These are phyloP conservation scores for Drosophila biarmipes DNA, from an alignment of 1,140 invertebrate genomes.

Conservation along the genomic window DNA sequence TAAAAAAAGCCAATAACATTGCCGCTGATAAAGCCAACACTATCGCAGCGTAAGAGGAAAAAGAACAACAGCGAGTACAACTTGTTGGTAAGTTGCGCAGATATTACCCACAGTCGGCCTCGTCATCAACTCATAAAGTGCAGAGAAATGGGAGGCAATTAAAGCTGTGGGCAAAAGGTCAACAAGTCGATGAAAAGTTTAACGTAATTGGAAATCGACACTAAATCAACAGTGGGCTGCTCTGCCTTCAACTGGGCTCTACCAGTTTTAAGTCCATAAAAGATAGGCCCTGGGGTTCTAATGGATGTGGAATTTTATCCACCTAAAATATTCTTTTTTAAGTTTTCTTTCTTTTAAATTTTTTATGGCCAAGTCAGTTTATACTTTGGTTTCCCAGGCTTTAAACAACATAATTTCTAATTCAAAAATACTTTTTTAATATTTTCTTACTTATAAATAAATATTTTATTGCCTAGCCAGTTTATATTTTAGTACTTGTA, in stretches of 20 bases:
- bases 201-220: slow-evolving; percentile 53
- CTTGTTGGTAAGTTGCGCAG: slow-evolving; percentile 40
- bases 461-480: no score
- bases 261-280: neutral
- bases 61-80: slow-evolving; percentile 10
- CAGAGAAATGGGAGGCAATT: slow-evolving; percentile 50
- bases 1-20: slow-evolving; percentile 58
- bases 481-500: no score
- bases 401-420: no score
- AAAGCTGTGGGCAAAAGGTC: slow-evolving; percentile 62
- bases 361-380: no score
- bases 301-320: neutral
- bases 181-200: slow-evolving; percentile 54
- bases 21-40: slow-evolving; percentile 46
- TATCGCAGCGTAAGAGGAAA: slow-evolving; percentile 4
- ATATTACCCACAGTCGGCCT: slow-evolving; percentile 34
- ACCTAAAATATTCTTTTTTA: no score
- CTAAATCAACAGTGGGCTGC: slow-evolving; percentile 38
- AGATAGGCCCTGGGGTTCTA: neutral
- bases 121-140: slow-evolving; percentile 62
- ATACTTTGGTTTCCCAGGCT: no score
- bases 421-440: no score
- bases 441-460: no score
- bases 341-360: no score
- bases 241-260: neutral